phyloP scores from a whole-genome alignment of 2,888 invertebrate species.

The Conomelus anceps region DNA sequence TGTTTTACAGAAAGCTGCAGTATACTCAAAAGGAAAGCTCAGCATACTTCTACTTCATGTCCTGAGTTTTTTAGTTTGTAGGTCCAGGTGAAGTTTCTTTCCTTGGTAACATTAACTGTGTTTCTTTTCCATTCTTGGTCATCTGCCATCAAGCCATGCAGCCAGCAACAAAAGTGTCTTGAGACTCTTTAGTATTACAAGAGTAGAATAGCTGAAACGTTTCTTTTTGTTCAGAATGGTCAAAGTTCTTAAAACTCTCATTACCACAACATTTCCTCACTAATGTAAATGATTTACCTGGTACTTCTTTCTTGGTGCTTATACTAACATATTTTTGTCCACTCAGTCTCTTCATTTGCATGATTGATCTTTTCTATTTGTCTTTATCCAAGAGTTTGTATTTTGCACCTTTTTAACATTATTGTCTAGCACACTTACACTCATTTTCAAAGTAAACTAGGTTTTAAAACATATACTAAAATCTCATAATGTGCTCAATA shows the following conservation, averaged over 20 bases:
- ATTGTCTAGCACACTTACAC: too few species aligned
- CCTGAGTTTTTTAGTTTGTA: constrained; percentile 1
- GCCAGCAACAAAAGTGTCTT: constrained; percentile 5
- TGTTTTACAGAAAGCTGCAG: constrained; percentile 5
- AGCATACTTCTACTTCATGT: constrained; percentile 3
- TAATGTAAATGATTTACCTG: neutral
- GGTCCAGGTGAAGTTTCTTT: constrained; percentile 13
- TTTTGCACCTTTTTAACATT: too few species aligned
- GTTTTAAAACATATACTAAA: too few species aligned
- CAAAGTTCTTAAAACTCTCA: constrained; percentile 10
- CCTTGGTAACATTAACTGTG: constrained; percentile 8
- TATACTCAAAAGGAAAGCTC: constrained; percentile 11
- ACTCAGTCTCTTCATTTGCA: neutral
- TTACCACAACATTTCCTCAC: constrained; percentile 9
- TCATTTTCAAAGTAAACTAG: too few species aligned
- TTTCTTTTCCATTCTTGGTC: neutral
- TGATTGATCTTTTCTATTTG: too few species aligned
- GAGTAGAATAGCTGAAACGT: neutral
- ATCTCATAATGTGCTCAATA: too few species aligned
- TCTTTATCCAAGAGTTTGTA: too few species aligned
- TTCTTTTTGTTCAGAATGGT: constrained; percentile 4
- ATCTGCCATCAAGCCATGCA: constrained; percentile 7
- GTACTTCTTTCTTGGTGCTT: neutral
- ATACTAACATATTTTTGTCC: neutral
- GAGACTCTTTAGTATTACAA: neutral